Evolutionary conservation across 2,888 invertebrate species (phyloP).

Genomic region (Tenthredo distinguenda): DNA sequence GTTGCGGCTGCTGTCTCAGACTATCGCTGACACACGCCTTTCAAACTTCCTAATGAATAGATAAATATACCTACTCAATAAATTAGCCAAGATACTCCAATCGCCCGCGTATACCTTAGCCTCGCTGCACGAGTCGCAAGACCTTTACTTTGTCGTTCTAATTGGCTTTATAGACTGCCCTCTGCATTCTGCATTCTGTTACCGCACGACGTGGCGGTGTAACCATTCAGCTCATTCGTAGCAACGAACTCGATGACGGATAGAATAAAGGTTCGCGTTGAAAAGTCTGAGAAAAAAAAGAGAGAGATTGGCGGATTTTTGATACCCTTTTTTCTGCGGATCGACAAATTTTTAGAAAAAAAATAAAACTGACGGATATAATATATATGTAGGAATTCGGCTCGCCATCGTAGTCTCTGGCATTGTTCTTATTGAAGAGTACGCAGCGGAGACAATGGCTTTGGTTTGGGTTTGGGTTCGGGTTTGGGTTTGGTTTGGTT

Average conservation of each 20-base stretch:
- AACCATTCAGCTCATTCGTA: not conserved
- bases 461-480: not conserved
- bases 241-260: not conserved
- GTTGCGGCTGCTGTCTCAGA: not conserved
- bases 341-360: not conserved
- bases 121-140: not conserved
- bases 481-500: not conserved
- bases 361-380: not conserved
- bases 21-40: constrained; percentile 13
- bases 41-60: constrained; percentile 32
- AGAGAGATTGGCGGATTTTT: not conserved
- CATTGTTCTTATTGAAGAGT: constrained; percentile 13
- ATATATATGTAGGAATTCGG: not conserved
- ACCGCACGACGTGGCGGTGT: not conserved
- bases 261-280: not conserved
- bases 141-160: constrained; percentile 36
- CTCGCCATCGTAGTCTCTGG: not conserved
- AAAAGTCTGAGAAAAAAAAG: not conserved
- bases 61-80: constrained; percentile 27
- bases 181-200: constrained; percentile 20
- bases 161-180: constrained; percentile 24
- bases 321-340: not conserved
- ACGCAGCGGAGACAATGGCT: constrained; percentile 12
- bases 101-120: constrained; percentile 14
- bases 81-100: constrained; percentile 16